Evolutionary conservation across 2,113 vertebrate genomes (phyloP).

Genomic region (Coptodon rendalli): DNA sequence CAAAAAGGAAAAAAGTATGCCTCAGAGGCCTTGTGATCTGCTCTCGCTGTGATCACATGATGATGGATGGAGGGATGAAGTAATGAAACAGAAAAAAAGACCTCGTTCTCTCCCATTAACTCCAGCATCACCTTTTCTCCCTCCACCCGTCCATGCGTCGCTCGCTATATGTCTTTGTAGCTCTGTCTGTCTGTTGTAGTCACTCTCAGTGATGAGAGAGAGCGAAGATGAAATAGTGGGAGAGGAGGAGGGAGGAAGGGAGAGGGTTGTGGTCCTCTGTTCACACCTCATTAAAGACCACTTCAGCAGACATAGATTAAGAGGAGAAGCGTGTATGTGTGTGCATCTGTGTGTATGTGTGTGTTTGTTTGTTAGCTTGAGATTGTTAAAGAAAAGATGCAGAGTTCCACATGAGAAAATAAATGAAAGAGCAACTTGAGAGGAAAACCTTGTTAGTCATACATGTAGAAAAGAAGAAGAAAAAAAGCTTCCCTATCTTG

Average conservation of each 20-base stretch:
- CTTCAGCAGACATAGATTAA: conserved; percentile 62
- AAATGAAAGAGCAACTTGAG: conserved; percentile 37
- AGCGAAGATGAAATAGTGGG: conserved; percentile 24
- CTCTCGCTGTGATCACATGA: conserved; percentile 50
- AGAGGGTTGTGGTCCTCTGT: conserved; percentile 41
- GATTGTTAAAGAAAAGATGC: conserved; percentile 27
- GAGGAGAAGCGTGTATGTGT: neutral
- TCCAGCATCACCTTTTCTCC: conserved; percentile 12
- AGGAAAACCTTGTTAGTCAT: conserved; percentile 23
- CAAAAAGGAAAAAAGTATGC: neutral
- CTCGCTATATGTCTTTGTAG: neutral
- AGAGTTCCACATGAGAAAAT: conserved; percentile 1
- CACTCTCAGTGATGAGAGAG: conserved; percentile 2
- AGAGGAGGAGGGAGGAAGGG: neutral
- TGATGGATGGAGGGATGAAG: conserved; percentile 46
- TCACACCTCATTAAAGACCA: conserved; percentile 68
- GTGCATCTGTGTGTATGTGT: neutral
- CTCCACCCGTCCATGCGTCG: neutral
- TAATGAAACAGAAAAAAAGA: conserved; percentile 37
- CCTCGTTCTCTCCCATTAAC: conserved; percentile 52
- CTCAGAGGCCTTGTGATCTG: conserved; percentile 29
- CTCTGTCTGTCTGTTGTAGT: conserved; percentile 3
- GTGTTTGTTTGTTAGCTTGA: neutral
- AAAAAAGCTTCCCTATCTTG: neutral
- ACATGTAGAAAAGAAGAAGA: neutral